These are phyloP conservation scores for Plectrocnemia conspersa DNA, from an alignment of 1,140 invertebrate species.

Conservation along the genomic window DNA sequence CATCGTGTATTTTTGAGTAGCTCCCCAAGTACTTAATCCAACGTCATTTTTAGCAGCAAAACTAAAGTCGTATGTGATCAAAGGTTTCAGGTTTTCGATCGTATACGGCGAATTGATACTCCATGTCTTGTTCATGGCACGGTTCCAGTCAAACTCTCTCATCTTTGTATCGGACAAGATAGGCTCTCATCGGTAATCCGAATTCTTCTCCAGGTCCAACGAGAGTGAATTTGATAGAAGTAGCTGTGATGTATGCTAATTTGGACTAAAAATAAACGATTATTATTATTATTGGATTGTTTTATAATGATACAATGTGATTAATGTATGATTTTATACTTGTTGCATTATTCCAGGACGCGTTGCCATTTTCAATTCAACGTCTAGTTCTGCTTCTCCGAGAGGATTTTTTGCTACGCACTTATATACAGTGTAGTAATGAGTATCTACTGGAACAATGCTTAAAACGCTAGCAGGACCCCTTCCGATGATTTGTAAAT, in stretches of 20 bases:
- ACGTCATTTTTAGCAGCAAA: conserved; percentile 82
- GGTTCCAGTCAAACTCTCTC: conserved; percentile 62
- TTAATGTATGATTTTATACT: neutral
- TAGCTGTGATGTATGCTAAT: conserved; percentile 67
- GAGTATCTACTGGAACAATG: conserved; percentile 58
- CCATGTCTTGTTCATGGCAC: conserved; percentile 69
- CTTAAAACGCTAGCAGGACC: conserved; percentile 66
- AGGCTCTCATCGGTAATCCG: conserved; percentile 68
- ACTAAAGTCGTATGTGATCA: conserved; percentile 76
- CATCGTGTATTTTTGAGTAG: conserved; percentile 53
- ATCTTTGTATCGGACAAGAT: conserved; percentile 71
- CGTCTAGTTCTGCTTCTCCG: conserved; percentile 60
- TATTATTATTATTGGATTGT: too few species aligned
- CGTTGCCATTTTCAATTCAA: conserved; percentile 69
- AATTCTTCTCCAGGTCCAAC: conserved; percentile 64
- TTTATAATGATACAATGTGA: neutral
- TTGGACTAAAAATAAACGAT: too few species aligned
- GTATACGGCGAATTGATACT: conserved; percentile 68
- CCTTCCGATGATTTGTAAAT: conserved; percentile 58
- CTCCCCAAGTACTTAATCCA: conserved; percentile 69
- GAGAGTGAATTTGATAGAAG: conserved; percentile 75
- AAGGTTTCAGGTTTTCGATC: conserved; percentile 73
- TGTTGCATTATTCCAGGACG: conserved; percentile 37
- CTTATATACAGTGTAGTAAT: conserved; percentile 72
- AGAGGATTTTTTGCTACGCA: conserved; percentile 76